phyloP scores from a whole-genome alignment of 2,113 vertebrate species.

The Stegostoma tigrinum region DNA sequence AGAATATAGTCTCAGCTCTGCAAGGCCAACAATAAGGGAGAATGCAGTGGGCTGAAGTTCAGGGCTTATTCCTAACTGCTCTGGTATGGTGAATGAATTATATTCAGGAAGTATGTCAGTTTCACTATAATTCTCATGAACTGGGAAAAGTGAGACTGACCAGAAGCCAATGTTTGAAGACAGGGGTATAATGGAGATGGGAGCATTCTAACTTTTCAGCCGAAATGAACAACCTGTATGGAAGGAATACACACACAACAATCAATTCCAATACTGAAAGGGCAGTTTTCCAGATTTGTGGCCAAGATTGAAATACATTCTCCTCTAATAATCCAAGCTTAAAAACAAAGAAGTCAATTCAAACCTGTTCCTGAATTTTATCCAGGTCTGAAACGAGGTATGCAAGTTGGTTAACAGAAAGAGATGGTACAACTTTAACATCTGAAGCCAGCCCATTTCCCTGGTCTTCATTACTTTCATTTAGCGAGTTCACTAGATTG shows the following conservation, averaged over 20 bases:
- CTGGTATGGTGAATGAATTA: background rate
- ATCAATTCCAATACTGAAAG: background rate
- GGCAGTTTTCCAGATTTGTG: background rate
- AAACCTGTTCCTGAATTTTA: slow-evolving; percentile 75
- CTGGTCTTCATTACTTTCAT: slow-evolving; percentile 65
- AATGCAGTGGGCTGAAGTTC: background rate
- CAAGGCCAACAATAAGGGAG: background rate
- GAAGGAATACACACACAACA: background rate
- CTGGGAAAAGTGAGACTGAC: background rate
- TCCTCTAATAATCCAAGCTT: background rate
- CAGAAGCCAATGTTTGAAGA: background rate
- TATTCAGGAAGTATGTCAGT: background rate
- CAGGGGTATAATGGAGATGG: background rate
- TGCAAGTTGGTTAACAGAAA: slow-evolving; percentile 75
- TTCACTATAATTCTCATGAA: background rate
- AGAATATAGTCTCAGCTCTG: background rate
- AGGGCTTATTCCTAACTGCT: background rate
- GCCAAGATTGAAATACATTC: background rate
- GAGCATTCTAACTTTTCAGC: background rate
- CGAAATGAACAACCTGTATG: background rate
- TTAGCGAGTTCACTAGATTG: slow-evolving; percentile 68
- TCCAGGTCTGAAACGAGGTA: slow-evolving; percentile 75
- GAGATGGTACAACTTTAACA: slow-evolving; percentile 43
- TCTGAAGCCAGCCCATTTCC: slow-evolving; percentile 56
- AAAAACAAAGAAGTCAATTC: slow-evolving; percentile 27